Base-by-base conservation (phyloP, 2,888 invertebrate species). In the Heliconius charithonia region DNA sequence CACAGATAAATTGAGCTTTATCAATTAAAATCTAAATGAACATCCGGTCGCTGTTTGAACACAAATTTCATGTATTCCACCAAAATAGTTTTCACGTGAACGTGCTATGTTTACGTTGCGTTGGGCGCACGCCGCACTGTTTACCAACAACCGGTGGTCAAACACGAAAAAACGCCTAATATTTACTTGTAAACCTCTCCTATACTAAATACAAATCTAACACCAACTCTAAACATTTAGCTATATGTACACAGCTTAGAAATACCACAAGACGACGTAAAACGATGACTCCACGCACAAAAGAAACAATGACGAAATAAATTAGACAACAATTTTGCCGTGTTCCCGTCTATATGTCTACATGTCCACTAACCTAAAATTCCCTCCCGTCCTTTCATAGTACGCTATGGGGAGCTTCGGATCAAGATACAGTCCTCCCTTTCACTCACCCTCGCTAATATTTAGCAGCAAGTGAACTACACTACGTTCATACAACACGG, bases 281-380 rank as follows among this genome's bases (percentile, higher is more conserved):
- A 95, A 95, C 94, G 87, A 94, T 93, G 92, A 95, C 94, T 88
- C 89, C 90, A 95, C 95, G 93, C 90, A 94, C 94, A 90, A 92
- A 95, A 92, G 91, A 92, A 95, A 95, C 93, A 95, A 94, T 93
- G 93, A 94, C 93, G 93, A 95, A 95, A 91, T 94, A 95, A 95
- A 94, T 92, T 91, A 93, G 93, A 94, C 95, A 95, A 95, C 95
- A 92, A 93, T 91, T 91, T 91, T 92, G 95, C 94, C 95, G 95
- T 95, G 95, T 95, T 93, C 89, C 91, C 95, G 93, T 93, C 93
- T 93, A 93, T 94, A 95, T 95, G 94, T 93, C 95, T 95, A 95
- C 95, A 95, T 95, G 95, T 93, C 95, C 95, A 95, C 95, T 95
- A 95, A 95, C 92, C 94, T 94, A 94, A 94, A 94, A 94, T 92